phyloP scores from a whole-genome alignment of 2,888 invertebrate genomes.

The Nymphalis urticae region DNA sequence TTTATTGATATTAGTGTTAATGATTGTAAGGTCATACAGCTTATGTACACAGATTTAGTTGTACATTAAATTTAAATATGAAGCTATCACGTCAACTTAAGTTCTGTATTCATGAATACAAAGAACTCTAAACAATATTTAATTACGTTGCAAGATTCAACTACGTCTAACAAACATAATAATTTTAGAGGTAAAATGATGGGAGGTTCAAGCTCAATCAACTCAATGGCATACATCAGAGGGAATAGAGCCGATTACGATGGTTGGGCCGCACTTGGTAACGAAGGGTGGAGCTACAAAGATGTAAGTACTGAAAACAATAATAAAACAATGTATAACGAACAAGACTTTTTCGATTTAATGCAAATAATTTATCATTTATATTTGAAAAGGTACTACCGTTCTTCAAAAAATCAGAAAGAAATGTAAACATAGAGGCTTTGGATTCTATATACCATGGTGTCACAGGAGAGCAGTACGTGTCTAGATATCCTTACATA shows the following conservation, averaged over 20 bases:
- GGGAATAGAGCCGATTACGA: slow-evolving; percentile 83
- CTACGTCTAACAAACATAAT: not conserved
- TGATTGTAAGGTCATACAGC: too few species aligned
- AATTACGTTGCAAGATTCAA: not conserved
- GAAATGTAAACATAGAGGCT: slow-evolving; percentile 76
- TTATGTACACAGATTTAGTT: too few species aligned
- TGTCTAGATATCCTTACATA: slow-evolving; percentile 82
- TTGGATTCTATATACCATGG: slow-evolving; percentile 81
- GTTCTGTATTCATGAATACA: too few species aligned
- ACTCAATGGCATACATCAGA: slow-evolving; percentile 83
- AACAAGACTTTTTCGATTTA: too few species aligned
- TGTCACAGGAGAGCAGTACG: slow-evolving; percentile 80
- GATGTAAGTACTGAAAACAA: slow-evolving; percentile 58
- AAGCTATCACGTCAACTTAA: too few species aligned
- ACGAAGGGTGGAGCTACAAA: slow-evolving; percentile 82
- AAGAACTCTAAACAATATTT: too few species aligned
- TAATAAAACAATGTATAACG: too few species aligned
- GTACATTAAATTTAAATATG: too few species aligned
- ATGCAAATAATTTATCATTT: too few species aligned
- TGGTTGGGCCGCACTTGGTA: slow-evolving; percentile 82
- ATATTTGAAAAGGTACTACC: slow-evolving; percentile 75
- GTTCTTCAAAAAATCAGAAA: slow-evolving; percentile 85
- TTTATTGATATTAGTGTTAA: too few species aligned
- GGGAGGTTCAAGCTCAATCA: slow-evolving; percentile 85
- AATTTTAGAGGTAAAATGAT: slow-evolving; percentile 80